A percentile compares a stretch with the other conserved stretches of the same genome.
Evolutionary conservation across 1,140 invertebrate species (phyloP).

Genomic region (Microplitis mediator): DNA sequence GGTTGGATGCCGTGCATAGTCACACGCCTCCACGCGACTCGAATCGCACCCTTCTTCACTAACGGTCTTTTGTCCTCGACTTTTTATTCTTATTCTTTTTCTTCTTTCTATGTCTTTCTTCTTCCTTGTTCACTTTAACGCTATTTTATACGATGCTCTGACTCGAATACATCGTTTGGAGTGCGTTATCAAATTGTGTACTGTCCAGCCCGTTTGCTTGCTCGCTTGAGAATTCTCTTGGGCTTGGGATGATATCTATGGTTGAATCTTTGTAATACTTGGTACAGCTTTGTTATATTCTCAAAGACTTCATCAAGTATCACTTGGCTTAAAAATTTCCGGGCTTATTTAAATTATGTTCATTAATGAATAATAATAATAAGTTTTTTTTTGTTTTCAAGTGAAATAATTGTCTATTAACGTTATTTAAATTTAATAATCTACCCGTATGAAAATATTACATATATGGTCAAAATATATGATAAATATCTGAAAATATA

Average conservation of each 20-base stretch:
- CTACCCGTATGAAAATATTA: too few relatives aligned
- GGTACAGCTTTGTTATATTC: too few relatives aligned
- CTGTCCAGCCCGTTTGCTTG: slow-evolving; percentile 4
- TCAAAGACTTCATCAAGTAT: neutral
- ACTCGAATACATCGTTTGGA: neutral
- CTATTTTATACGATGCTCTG: neutral
- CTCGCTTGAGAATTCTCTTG: neutral
- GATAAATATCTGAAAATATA: too few relatives aligned
- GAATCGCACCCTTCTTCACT: slow-evolving; percentile 29
- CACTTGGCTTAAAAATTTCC: neutral
- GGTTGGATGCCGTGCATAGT: slow-evolving; percentile 51
- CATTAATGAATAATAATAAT: too few relatives aligned
- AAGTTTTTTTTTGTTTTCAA: too few relatives aligned
- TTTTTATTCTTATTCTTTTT: slow-evolving; percentile 32
- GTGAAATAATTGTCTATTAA: too few relatives aligned
- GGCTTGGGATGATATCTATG: neutral
- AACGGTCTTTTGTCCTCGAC: slow-evolving; percentile 16
- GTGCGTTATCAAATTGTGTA: slow-evolving; percentile 16
- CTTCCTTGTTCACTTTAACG: slow-evolving; percentile 10
- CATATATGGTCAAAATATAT: too few relatives aligned
- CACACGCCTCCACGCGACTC: slow-evolving; percentile 53
- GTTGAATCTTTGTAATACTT: too few relatives aligned
- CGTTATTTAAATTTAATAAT: too few relatives aligned
- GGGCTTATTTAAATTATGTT: too few relatives aligned
- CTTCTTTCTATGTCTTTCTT: slow-evolving; percentile 10